Evolutionary conservation across 2,797 vertebrate genomes (phyloP), one percentile per base, ranked within the genome.

Genomic region (Ceryle rudis): DNA sequence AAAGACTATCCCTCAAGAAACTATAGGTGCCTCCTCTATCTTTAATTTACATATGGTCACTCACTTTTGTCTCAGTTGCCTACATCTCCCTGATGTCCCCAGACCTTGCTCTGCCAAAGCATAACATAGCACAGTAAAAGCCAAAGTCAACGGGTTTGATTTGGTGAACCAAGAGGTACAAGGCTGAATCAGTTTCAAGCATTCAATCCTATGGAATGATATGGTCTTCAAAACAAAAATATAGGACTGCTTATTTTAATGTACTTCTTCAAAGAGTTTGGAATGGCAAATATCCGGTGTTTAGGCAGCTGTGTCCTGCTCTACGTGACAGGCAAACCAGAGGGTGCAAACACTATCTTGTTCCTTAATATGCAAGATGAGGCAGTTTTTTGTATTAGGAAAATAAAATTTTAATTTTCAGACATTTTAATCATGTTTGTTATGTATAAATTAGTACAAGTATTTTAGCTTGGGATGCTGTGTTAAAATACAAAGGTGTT

Each of bases 71-170:
- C 46, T 79, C 55, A 49, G 49, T 17, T 61, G 33, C 55, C 33
- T 52, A 3, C 0, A 0, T n/a, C 29, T 75, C 28, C n/a, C 54
- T 58, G 28, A 47, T 3, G 1, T 19, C 41, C 23, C 19, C 19
- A 67, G 52, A 29, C 8, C 19, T 86, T 39, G 11, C 9, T 88
- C 35, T 67, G 28, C 20, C 64, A 66, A 77, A 88, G 60, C 20
- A 77, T 55, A 80, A 23, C 1, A 1, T 4, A 74, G 31, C 4
- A 54, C 4, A 90, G 54, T 17, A 85, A 46, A 4, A 84, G 39
- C 26, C 31, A 14, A 52, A 69, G 11, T 37, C 13, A 65, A 8
- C 46, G 14, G 28, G 17, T 35, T 62, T 42, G 14, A 20, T 55
- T 35, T 51, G 60, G 46, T 75, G 26, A 87, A 85, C 22, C 0